A percentile compares a stretch with the other conserved stretches of the same genome.
These are phyloP conservation scores for Sebastes paucispinis DNA, from an alignment of 2,797 vertebrate genomes.

Conservation along the genomic window DNA sequence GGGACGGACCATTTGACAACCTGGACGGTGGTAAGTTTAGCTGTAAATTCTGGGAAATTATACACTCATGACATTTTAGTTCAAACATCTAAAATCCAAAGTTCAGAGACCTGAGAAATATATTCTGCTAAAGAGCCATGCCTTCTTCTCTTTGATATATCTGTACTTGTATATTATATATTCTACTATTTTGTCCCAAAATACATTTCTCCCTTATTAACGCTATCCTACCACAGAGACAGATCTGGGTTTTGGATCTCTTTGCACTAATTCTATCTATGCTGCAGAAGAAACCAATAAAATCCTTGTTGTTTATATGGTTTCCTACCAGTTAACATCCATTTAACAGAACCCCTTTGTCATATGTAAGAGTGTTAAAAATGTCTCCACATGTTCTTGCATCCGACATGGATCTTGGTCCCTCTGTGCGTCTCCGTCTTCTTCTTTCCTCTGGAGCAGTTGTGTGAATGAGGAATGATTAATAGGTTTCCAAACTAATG, in stretches of 20 bases:
- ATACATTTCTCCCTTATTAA: background rate
- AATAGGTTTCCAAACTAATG: slow-evolving; percentile 72
- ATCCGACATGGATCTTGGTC: background rate
- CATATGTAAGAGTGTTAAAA: background rate
- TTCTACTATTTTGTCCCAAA: background rate
- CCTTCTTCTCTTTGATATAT: background rate
- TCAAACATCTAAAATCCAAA: background rate
- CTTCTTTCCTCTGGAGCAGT: background rate
- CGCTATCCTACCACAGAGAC: background rate
- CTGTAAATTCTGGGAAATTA: background rate
- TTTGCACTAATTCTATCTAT: slow-evolving; percentile 5
- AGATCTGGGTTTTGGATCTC: background rate
- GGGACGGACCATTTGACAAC: background rate
- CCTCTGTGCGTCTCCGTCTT: slow-evolving; percentile 3
- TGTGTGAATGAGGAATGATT: slow-evolving; percentile 72
- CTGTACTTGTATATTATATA: background rate
- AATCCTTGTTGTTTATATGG: background rate
- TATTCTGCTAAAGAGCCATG: background rate
- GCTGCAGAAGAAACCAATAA: background rate
- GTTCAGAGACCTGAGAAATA: background rate
- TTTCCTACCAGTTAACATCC: background rate
- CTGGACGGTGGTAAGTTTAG: background rate
- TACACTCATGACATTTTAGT: background rate
- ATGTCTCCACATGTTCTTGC: background rate
- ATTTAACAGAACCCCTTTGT: background rate